Evolutionary conservation across 2,113 vertebrate species (phyloP).

Genomic region (Calonectris borealis): DNA sequence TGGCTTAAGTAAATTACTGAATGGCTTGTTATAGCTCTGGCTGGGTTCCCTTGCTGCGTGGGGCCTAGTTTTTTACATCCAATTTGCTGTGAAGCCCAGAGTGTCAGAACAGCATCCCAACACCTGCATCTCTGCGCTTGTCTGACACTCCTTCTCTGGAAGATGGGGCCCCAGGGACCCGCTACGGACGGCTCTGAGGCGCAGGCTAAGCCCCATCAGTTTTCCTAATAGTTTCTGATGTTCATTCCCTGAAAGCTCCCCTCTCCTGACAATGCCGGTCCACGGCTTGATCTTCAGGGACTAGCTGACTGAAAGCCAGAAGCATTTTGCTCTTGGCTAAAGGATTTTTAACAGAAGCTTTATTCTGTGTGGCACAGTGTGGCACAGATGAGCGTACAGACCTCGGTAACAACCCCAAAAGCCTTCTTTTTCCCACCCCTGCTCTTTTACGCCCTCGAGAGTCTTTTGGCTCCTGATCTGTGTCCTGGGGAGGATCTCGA

Average conservation of each 20-base stretch:
- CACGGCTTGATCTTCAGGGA: background rate
- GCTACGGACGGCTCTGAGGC: background rate
- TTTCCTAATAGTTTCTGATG: conserved; percentile 29
- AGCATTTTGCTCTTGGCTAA: background rate
- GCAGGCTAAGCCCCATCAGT: background rate
- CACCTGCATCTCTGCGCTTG: background rate
- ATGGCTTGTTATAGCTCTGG: conserved; percentile 45
- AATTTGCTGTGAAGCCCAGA: conserved; percentile 8
- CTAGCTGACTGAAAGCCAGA: background rate
- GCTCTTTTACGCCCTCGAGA: background rate
- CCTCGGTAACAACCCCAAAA: background rate
- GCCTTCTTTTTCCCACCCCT: background rate
- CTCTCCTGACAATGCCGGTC: rapidly evolving
- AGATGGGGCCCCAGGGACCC: background rate
- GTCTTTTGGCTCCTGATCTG: background rate
- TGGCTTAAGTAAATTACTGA: conserved; percentile 51
- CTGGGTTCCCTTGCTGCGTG: background rate
- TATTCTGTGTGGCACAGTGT: background rate
- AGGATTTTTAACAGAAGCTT: background rate
- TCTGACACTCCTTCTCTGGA: background rate
- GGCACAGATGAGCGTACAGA: background rate
- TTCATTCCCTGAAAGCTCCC: background rate
- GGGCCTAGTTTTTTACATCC: background rate
- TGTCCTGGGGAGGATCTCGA: background rate
- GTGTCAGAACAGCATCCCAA: background rate